Evolutionary conservation across 2,888 invertebrate species (phyloP).

Genomic region (Bedellia somnulentella): DNA sequence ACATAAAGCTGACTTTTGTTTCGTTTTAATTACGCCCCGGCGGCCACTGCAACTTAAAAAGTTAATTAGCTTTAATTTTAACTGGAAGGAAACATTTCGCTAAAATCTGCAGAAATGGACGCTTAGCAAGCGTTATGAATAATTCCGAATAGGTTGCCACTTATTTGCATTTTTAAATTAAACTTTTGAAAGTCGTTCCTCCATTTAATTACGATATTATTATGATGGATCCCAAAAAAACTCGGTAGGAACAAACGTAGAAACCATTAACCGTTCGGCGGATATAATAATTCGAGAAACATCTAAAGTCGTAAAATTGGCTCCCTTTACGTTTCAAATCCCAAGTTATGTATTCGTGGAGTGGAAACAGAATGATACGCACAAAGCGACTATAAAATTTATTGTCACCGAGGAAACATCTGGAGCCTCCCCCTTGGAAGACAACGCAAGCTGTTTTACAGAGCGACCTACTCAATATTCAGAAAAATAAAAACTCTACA

Average conservation of each 20-base stretch:
- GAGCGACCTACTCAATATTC: constrained; percentile 39
- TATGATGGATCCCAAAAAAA: no score
- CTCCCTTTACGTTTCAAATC: constrained; percentile 43
- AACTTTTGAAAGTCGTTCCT: no score
- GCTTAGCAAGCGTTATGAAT: no score
- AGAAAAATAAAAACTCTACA: constrained; percentile 35
- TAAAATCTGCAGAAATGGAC: background rate
- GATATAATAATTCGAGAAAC: no score
- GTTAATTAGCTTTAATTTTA: constrained; percentile 52
- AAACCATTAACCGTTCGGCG: no score
- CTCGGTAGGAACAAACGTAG: no score
- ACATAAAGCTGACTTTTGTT: constrained; percentile 43
- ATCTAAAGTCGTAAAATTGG: constrained; percentile 21
- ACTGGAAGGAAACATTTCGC: constrained; percentile 17
- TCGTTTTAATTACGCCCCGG: constrained; percentile 41
- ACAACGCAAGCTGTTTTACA: constrained; percentile 35
- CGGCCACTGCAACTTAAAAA: constrained; percentile 31
- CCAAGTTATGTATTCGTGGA: constrained; percentile 43
- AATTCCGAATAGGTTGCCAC: no score
- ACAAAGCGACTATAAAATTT: constrained; percentile 55
- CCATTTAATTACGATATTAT: no score
- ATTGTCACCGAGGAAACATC: constrained; percentile 56
- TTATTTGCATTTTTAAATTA: background rate
- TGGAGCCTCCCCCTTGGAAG: constrained; percentile 31
- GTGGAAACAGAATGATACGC: constrained; percentile 30